These are phyloP conservation scores for Lipophrys pholis DNA, from an alignment of 2,113 vertebrate species.

Conservation along the genomic window DNA sequence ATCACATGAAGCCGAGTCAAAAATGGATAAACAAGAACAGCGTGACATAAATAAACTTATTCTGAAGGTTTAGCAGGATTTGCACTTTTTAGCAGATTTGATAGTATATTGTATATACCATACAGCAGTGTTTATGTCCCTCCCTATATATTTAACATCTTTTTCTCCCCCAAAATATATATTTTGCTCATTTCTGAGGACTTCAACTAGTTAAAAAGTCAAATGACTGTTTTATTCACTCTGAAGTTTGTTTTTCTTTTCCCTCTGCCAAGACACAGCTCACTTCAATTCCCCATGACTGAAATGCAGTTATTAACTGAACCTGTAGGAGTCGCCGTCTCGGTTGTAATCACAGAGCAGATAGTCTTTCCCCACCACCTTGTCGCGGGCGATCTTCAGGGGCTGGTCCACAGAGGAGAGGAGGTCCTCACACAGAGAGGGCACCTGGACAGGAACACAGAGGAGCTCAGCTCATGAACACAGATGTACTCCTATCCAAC, in stretches of 20 bases:
- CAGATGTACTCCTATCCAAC: not conserved
- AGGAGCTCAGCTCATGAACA: conserved; percentile 2
- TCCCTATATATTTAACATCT: too few relatives aligned
- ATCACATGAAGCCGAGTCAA: too few relatives aligned
- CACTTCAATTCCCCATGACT: not conserved
- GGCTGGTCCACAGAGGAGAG: conserved; percentile 99
- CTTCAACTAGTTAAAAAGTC: too few relatives aligned
- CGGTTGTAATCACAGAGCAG: conserved; percentile 98
- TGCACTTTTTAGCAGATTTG: too few relatives aligned
- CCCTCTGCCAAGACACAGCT: not conserved
- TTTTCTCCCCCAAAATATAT: too few relatives aligned
- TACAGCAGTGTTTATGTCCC: too few relatives aligned
- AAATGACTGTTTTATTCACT: not conserved
- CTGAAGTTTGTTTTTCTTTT: too few relatives aligned
- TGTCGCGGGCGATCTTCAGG: conserved; percentile 97
- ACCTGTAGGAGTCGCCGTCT: conserved; percentile 99
- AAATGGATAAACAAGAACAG: too few relatives aligned
- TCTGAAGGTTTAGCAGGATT: too few relatives aligned
- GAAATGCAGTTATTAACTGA: conserved; percentile 39
- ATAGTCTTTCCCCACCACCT: conserved; percentile 97
- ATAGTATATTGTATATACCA: too few relatives aligned
- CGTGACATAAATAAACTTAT: too few relatives aligned
- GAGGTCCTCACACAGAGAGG: conserved; percentile 97
- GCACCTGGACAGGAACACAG: conserved; percentile 85
- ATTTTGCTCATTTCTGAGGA: too few relatives aligned